Conservation (phyloP, 2,888 invertebrate genomes). For the Sicus ferrugineus region DNA sequence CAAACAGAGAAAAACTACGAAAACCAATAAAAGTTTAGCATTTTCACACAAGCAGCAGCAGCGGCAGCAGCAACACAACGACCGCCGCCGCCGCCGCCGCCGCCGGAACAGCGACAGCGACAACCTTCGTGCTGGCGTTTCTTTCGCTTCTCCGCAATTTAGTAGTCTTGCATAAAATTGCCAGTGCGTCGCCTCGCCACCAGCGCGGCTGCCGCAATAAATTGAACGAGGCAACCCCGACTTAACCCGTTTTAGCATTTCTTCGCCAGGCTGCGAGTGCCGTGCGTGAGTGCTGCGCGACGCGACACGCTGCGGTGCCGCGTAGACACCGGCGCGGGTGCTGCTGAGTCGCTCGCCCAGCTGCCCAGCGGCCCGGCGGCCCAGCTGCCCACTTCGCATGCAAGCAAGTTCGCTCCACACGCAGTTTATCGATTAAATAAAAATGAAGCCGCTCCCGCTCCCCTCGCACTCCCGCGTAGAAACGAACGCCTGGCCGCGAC, state of each 20-base stretch:
- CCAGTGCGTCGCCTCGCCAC: not conserved
- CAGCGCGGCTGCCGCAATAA: constrained; percentile 12
- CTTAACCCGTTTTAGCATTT: constrained; percentile 30
- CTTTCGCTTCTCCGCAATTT: not conserved
- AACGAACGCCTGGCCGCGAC: not conserved
- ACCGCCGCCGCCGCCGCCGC: too few species aligned
- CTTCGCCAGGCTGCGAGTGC: not conserved
- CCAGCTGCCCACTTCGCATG: constrained; percentile 6
- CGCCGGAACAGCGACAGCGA: not conserved
- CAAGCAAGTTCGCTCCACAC: not conserved
- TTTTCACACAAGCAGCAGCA: not conserved
- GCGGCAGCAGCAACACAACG: not conserved
- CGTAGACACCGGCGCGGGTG: constrained; percentile 22
- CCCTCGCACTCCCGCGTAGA: too few species aligned
- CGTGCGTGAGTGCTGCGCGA: constrained; percentile 10
- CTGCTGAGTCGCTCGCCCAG: not conserved
- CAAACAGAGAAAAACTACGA: constrained; percentile 2
- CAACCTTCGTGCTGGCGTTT: not conserved
- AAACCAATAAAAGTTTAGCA: constrained; percentile 24
- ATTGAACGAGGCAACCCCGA: constrained; percentile 25
- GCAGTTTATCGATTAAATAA: constrained; percentile 39
- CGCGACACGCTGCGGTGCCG: not conserved
- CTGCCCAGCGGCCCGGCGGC: not conserved
- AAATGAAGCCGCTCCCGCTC: constrained; percentile 33
- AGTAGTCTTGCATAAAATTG: constrained; percentile 18